Evolutionary conservation across 2,888 invertebrate species (phyloP).

Genomic region (Epiblema foenella): DNA sequence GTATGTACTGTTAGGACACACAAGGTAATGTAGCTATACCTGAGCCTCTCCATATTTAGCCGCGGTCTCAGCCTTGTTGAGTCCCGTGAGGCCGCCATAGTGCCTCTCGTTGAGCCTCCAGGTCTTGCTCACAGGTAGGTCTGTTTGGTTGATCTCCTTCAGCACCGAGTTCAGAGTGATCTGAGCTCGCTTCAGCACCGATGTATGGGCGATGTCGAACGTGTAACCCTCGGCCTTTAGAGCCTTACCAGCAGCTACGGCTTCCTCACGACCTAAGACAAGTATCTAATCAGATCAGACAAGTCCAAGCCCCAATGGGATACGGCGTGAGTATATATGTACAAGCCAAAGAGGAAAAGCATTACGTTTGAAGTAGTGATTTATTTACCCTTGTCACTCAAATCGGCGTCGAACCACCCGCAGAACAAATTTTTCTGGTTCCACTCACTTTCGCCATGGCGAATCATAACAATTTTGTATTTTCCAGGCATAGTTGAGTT

Average conservation of each 20-base stretch:
- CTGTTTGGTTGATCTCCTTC: constrained; percentile 87
- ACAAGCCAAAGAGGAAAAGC: not conserved
- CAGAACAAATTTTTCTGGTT: constrained; percentile 90
- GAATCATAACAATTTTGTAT: constrained; percentile 89
- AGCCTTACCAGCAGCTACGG: constrained; percentile 88
- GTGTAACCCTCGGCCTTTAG: constrained; percentile 88
- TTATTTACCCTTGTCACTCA: constrained; percentile 87
- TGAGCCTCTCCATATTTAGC: constrained; percentile 94
- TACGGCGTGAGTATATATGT: too few relatives aligned
- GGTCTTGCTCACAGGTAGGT: constrained; percentile 88
- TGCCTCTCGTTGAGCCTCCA: constrained; percentile 96
- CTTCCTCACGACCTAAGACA: constrained; percentile 87
- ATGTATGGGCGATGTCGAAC: constrained; percentile 93
- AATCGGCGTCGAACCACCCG: constrained; percentile 89
- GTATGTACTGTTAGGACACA: too few relatives aligned
- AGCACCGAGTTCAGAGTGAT: constrained; percentile 89
- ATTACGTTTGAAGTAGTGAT: not conserved
- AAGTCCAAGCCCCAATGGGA: too few relatives aligned
- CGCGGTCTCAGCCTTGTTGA: constrained; percentile 94
- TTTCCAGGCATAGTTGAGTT: constrained; percentile 71
- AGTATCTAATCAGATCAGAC: constrained; percentile 39
- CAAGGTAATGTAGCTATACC: constrained; percentile 65
- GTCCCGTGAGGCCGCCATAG: constrained; percentile 93
- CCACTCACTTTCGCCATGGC: constrained; percentile 91
- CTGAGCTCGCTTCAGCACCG: constrained; percentile 91